Percentiles rank a stretch among this genome's conserved stretches.
Evolutionary conservation across 2,113 vertebrate species (phyloP).

Genomic region (Henicopernis longicauda): DNA sequence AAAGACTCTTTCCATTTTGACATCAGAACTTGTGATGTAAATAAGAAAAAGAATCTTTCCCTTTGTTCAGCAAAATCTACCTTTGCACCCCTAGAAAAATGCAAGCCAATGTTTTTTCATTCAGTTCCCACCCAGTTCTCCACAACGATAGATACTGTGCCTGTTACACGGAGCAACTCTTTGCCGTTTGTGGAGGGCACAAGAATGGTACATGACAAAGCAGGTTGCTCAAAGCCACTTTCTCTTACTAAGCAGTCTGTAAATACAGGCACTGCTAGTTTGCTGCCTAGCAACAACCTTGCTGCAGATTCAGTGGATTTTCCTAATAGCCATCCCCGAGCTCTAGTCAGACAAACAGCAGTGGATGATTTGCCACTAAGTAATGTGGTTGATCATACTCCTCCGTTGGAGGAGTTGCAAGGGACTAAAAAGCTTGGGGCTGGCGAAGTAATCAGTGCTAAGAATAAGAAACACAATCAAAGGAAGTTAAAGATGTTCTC

Average conservation of each 20-base stretch:
- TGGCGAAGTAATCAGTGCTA: constrained; percentile 50
- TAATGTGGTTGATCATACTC: constrained; percentile 41
- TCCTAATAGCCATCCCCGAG: constrained; percentile 79
- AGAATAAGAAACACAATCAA: constrained; percentile 73
- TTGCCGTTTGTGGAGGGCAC: constrained; percentile 79
- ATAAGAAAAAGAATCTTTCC: constrained; percentile 62
- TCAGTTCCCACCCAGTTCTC: constrained; percentile 87
- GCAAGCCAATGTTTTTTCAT: constrained; percentile 75
- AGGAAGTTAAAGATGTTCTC: constrained; percentile 86
- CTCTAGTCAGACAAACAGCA: constrained; percentile 88
- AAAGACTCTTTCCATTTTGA: constrained; percentile 98
- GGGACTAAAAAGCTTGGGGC: constrained; percentile 34
- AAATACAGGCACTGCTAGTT: constrained; percentile 30
- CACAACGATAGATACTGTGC: constrained; percentile 72
- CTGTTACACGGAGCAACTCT: constrained; percentile 89
- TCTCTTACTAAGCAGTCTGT: constrained; percentile 22
- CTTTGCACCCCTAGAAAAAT: constrained; percentile 62
- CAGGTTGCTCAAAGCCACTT: not conserved
- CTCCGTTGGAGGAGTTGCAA: constrained; percentile 61
- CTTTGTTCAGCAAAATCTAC: constrained; percentile 67
- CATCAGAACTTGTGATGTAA: constrained; percentile 75
- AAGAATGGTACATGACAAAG: constrained; percentile 56
- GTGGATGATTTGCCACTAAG: constrained; percentile 82
- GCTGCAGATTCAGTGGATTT: constrained; percentile 69
- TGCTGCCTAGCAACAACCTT: constrained; percentile 63